These are phyloP conservation scores for Neocrepidodera transversa DNA, from an alignment of 2,888 invertebrate species.

Conservation along the genomic window DNA sequence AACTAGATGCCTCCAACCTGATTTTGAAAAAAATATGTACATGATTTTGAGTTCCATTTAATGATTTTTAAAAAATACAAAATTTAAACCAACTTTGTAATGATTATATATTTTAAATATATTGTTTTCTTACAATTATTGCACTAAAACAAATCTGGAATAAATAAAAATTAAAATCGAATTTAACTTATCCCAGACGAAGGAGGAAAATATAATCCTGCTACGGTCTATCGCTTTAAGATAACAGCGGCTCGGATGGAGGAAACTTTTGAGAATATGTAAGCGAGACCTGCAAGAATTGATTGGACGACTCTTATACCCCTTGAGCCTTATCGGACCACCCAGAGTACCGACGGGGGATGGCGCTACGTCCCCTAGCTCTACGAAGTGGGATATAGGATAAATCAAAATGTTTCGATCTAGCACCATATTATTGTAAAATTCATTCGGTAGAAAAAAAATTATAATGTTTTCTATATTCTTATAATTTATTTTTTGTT, in stretches of 20 bases:
- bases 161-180: constrained; percentile 53
- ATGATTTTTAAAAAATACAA: too few relatives aligned
- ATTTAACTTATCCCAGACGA: constrained; percentile 52
- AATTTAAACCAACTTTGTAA: too few relatives aligned
- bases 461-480: too few relatives aligned
- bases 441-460: too few relatives aligned
- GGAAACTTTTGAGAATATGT: neutral
- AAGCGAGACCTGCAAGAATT: neutral
- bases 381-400: neutral
- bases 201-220: constrained; percentile 57
- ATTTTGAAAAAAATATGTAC: too few relatives aligned
- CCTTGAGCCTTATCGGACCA: constrained; percentile 58
- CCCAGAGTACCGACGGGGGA: constrained; percentile 50
- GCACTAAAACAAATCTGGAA: too few relatives aligned
- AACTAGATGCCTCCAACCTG: too few relatives aligned
- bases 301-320: constrained; percentile 48
- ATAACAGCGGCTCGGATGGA: constrained; percentile 41
- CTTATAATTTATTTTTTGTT: too few relatives aligned
- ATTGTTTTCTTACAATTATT: too few relatives aligned
- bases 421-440: too few relatives aligned
- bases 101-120: too few relatives aligned
- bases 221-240: constrained; percentile 59
- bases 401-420: neutral
- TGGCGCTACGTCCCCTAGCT: constrained; percentile 50
- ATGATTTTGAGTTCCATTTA: too few relatives aligned